Conservation (phyloP, 64 coral and sea anemone species). For the Montipora foliosa region DNA sequence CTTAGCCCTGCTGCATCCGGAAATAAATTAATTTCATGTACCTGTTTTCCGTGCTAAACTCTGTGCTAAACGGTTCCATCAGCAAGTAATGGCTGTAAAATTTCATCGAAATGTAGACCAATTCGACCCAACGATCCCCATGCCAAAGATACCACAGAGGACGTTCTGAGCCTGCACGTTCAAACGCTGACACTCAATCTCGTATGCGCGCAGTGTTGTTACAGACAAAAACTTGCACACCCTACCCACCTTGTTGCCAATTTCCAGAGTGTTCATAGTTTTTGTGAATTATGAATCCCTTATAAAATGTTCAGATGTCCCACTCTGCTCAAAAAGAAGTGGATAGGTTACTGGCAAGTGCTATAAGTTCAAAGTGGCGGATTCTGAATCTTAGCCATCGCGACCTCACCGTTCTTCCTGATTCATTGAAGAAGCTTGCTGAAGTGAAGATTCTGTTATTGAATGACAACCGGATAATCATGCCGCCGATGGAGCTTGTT, state of each 20-base stretch:
- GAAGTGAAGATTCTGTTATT: conserved; percentile 78
- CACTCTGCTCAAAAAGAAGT: conserved; percentile 86
- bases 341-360: conserved; percentile 77
- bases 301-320: conserved; percentile 52
- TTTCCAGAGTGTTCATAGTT: too few species aligned
- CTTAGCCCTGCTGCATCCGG: too few species aligned
- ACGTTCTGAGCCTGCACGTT: not conserved
- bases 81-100: too few species aligned
- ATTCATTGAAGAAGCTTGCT: conserved; percentile 74
- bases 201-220: not conserved
- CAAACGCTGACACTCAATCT: conserved; percentile 18
- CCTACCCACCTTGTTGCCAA: too few species aligned
- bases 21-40: too few species aligned
- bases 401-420: conserved; percentile 89
- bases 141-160: too few species aligned
- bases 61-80: too few species aligned
- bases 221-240: too few species aligned
- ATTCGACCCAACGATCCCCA: too few species aligned
- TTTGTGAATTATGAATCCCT: too few species aligned
- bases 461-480: conserved; percentile 96
- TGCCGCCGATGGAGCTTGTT: conserved; percentile 94
- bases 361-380: conserved; percentile 55
- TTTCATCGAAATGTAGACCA: too few species aligned
- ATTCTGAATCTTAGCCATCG: conserved; percentile 90
- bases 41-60: too few species aligned